Percentiles rank a stretch among this genome's conserved stretches.
phyloP scores from a whole-genome alignment of 2,888 invertebrate genomes.

The Oscheius sp. region DNA sequence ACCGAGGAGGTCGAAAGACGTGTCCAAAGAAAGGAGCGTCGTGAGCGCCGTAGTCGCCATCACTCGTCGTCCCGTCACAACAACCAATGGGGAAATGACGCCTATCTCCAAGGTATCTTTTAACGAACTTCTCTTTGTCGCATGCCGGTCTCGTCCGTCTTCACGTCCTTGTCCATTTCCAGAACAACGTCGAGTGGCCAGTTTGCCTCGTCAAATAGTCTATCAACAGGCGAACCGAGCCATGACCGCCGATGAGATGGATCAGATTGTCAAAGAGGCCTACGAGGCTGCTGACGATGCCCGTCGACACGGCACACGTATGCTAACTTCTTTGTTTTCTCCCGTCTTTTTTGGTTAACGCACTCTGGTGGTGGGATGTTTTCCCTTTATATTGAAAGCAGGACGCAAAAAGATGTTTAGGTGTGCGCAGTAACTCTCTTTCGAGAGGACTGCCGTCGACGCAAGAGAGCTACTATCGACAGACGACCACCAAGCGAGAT shows the following conservation, averaged over 20 bases:
- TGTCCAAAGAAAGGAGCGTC: conserved; percentile 61
- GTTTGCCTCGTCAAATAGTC: conserved; percentile 50
- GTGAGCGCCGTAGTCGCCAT: conserved; percentile 56
- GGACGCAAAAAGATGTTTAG: conserved; percentile 40
- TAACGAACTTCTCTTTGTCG: neutral
- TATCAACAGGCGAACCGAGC: conserved; percentile 52
- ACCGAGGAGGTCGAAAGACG: conserved; percentile 73
- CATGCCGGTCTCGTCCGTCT: conserved; percentile 5
- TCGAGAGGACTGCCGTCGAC: conserved; percentile 54
- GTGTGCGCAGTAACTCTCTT: conserved; percentile 65
- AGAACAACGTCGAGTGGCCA: conserved; percentile 43
- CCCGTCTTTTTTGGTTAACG: neutral
- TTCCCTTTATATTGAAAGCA: neutral
- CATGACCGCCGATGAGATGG: conserved; percentile 61
- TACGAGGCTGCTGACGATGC: conserved; percentile 64
- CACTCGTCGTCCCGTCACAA: conserved; percentile 55
- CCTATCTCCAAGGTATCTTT: conserved; percentile 25
- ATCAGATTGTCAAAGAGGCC: conserved; percentile 60
- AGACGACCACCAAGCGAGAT: conserved; percentile 62
- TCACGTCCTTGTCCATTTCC: conserved; percentile 17
- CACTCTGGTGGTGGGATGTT: conserved; percentile 24
- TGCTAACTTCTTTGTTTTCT: conserved; percentile 20
- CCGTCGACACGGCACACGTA: conserved; percentile 42
- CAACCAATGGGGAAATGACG: conserved; percentile 42
- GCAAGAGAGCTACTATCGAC: conserved; percentile 60